Percentiles rank a stretch among this genome's conserved stretches.
These are phyloP conservation scores for Clarias batrachus DNA, from an alignment of 2,113 vertebrate species.

Conservation along the genomic window DNA sequence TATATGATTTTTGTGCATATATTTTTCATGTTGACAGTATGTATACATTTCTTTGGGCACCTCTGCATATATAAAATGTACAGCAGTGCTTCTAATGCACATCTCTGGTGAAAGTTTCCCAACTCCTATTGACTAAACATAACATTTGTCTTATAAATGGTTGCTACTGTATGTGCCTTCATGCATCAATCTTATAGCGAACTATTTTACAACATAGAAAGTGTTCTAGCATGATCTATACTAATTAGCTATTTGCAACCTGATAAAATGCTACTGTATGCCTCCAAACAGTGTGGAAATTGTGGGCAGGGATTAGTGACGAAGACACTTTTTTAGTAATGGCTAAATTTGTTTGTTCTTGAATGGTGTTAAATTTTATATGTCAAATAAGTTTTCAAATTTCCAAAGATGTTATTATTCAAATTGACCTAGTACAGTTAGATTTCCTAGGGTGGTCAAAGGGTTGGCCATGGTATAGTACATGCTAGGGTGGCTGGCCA, in stretches of 20 bases:
- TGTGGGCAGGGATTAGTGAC: background rate
- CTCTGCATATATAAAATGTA: too few species aligned
- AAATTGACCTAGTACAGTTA: background rate
- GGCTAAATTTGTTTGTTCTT: background rate
- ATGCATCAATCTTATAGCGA: too few species aligned
- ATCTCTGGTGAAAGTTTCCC: too few species aligned
- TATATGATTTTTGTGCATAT: too few species aligned
- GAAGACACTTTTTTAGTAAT: background rate
- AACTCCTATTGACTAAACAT: too few species aligned
- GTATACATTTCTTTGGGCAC: too few species aligned
- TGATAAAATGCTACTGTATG: background rate
- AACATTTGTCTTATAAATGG: too few species aligned
- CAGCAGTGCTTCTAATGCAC: too few species aligned
- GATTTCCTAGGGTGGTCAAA: background rate
- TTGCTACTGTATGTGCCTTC: too few species aligned
- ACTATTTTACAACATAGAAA: too few species aligned
- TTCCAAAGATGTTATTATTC: background rate
- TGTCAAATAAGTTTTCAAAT: background rate
- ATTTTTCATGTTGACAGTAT: too few species aligned
- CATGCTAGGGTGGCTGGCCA: background rate
- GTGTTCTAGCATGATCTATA: too few species aligned
- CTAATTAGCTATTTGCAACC: background rate
- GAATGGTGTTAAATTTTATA: background rate
- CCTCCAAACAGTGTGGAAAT: background rate
- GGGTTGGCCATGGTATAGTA: background rate